Percentiles rank a stretch among this genome's conserved stretches.
These are phyloP conservation scores for Rhogogaster chlorosoma DNA, from an alignment of 2,888 invertebrate genomes.

Conservation along the genomic window DNA sequence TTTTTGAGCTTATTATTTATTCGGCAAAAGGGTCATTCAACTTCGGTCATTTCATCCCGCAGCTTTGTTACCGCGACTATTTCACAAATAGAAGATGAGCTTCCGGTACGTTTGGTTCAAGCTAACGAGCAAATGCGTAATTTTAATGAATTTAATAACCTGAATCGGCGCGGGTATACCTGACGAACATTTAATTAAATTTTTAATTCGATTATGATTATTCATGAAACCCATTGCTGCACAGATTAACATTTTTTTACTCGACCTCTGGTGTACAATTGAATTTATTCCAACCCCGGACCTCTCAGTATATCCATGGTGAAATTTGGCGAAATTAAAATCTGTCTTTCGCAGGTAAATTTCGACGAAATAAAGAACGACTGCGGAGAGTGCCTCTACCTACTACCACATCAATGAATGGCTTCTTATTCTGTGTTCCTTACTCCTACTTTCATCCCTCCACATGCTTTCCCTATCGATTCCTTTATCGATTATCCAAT, in stretches of 20 bases:
- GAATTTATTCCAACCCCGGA: neutral
- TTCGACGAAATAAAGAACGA: neutral
- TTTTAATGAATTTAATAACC: conserved; percentile 2
- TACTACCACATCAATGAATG: neutral
- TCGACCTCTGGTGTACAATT: neutral
- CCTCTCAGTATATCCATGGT: neutral
- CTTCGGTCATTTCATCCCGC: neutral
- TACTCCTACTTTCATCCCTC: neutral
- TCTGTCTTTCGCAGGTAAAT: neutral
- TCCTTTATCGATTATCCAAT: neutral
- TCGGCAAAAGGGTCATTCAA: neutral
- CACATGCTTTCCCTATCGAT: neutral
- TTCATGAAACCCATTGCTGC: conserved; percentile 30
- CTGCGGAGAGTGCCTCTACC: too few species aligned
- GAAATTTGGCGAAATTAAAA: conserved; percentile 11
- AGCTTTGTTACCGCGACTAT: neutral
- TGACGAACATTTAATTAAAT: conserved; percentile 18
- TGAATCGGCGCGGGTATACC: neutral
- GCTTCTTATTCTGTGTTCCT: neutral
- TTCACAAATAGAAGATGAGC: neutral
- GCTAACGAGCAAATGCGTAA: neutral
- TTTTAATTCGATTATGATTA: conserved; percentile 39
- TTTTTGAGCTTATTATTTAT: neutral
- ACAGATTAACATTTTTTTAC: neutral
- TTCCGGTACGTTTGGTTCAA: neutral